Percentiles rank a stretch among this genome's conserved stretches.
phyloP scores from a whole-genome alignment of 2,888 invertebrate genomes.

The Tenthredo livida region DNA sequence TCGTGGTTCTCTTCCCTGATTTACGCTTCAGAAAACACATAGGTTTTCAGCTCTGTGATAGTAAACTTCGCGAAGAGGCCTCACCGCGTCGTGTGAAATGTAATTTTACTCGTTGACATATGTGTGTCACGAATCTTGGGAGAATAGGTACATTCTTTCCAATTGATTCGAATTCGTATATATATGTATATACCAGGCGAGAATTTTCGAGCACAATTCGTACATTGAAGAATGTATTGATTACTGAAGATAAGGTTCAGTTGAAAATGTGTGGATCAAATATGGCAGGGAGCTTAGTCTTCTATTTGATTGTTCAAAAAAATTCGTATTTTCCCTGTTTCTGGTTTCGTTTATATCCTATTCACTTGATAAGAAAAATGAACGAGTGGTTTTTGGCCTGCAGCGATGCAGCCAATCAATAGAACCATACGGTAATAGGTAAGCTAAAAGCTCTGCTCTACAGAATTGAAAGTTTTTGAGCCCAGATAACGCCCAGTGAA shows the following conservation, averaged over 20 bases:
- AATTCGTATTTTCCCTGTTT: not conserved
- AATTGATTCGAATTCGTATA: not conserved
- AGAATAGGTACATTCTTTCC: constrained; percentile 65
- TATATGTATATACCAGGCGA: not conserved
- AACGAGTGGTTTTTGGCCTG: not conserved
- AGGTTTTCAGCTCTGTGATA: constrained; percentile 57
- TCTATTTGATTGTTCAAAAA: not conserved
- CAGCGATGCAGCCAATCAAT: constrained; percentile 27
- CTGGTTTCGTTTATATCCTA: not conserved
- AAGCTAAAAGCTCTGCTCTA: constrained; percentile 29
- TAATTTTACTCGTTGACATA: constrained; percentile 61
- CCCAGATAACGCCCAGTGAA: constrained; percentile 23
- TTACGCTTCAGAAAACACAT: constrained; percentile 1
- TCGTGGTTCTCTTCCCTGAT: not conserved
- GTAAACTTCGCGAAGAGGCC: constrained; percentile 61
- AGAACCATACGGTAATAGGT: constrained; percentile 12
- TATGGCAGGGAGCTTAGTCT: not conserved
- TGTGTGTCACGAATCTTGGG: constrained; percentile 67
- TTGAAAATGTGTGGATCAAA: not conserved
- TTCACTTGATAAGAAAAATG: constrained; percentile 19
- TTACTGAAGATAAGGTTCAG: not conserved
- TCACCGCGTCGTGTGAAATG: constrained; percentile 69
- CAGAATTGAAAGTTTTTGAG: constrained; percentile 42
- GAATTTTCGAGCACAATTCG: not conserved
- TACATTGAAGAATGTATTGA: not conserved